Conservation (phyloP, 2,797 vertebrate species). For the Lophotriccus pileatus region DNA sequence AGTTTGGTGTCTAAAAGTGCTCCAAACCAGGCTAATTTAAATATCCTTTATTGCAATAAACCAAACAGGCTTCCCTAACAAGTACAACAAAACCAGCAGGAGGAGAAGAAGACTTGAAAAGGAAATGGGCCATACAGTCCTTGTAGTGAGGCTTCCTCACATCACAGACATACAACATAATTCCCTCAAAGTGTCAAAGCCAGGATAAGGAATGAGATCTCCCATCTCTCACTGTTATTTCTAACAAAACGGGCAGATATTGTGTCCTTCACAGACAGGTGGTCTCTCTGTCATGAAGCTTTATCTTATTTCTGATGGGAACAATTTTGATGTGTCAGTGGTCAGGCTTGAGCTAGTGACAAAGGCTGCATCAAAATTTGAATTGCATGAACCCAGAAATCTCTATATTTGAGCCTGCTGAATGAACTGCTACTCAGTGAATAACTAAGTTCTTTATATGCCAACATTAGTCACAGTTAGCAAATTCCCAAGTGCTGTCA, state of each 20-base stretch:
- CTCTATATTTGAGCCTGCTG: not conserved
- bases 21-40: not conserved
- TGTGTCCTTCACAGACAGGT: not conserved
- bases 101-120: not conserved
- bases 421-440: not conserved
- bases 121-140: not conserved
- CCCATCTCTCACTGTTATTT: not conserved
- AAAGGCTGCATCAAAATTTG: not conserved
- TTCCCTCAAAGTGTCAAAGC: not conserved
- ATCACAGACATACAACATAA: not conserved
- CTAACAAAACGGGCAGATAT: not conserved
- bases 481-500: not conserved
- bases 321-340: not conserved
- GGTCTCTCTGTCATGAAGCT: not conserved
- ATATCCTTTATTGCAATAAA: not conserved
- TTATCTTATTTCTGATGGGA: not conserved
- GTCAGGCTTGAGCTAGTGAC: not conserved
- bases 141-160: not conserved
- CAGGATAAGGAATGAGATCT: not conserved
- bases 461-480: not conserved
- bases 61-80: not conserved
- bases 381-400: not conserved
- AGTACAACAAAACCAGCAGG: not conserved
- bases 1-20: not conserved
- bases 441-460: not conserved